Evolutionary conservation across 2,797 vertebrate genomes (phyloP).

Genomic region (Micromesistius poutassou): DNA sequence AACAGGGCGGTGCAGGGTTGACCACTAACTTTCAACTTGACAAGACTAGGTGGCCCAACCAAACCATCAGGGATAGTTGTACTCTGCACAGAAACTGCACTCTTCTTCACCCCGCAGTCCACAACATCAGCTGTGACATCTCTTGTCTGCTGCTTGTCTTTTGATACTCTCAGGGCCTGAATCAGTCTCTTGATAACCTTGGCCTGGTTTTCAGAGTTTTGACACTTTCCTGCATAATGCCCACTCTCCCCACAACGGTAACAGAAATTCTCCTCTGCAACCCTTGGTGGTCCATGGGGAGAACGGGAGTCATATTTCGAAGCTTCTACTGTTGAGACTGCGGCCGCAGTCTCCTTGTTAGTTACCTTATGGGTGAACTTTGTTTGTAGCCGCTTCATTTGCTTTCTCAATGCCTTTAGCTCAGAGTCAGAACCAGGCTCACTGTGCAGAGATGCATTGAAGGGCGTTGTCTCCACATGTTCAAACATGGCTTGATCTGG

Average conservation of each 20-base stretch:
- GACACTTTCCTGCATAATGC: conserved; percentile 5
- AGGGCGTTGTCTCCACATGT: too few relatives aligned
- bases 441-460: too few relatives aligned
- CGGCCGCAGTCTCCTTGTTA: too few relatives aligned
- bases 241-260: conserved; percentile 5
- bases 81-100: not conserved
- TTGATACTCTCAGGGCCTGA: not conserved
- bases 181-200: conserved; percentile 8
- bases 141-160: conserved; percentile 4
- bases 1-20: not conserved
- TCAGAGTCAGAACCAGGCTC: too few relatives aligned
- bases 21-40: conserved; percentile 14
- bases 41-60: conserved; percentile 23
- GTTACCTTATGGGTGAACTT: too few relatives aligned
- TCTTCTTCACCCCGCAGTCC: not conserved
- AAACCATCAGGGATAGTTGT: conserved; percentile 21
- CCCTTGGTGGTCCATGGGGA: not conserved
- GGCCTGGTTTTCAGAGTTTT: conserved; percentile 3
- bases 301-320: not conserved
- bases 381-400: too few relatives aligned
- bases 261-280: conserved; percentile 3
- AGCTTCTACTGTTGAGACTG: too few relatives aligned
- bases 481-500: too few relatives aligned
- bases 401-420: too few relatives aligned
- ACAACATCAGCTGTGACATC: not conserved